Evolutionary conservation across 2,113 vertebrate species (phyloP).

Genomic region (Brachionichthys hirsutus): DNA sequence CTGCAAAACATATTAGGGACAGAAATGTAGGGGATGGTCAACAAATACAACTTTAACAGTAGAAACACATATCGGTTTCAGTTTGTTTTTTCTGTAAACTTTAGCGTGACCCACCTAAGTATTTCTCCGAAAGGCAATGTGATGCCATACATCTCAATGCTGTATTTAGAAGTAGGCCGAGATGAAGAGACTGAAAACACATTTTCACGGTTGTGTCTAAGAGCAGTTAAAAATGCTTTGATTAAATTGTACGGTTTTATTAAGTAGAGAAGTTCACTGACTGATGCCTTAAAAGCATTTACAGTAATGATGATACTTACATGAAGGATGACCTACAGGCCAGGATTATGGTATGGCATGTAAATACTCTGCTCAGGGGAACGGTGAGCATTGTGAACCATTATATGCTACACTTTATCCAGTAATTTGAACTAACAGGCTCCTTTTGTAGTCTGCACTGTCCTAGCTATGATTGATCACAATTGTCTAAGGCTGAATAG

Average conservation of each 20-base stretch:
- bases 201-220: no score
- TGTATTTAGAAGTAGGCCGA: no score
- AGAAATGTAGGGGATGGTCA: no score
- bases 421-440: slow-evolving; percentile 16
- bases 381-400: slow-evolving; percentile 20
- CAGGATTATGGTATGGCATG: slow-evolving; percentile 18
- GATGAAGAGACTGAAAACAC: no score
- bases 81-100: not conserved
- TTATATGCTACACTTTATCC: slow-evolving; percentile 26
- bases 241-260: not conserved
- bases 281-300: not conserved
- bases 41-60: not conserved
- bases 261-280: not conserved
- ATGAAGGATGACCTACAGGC: slow-evolving; percentile 22
- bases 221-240: not conserved
- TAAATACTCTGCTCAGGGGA: slow-evolving; percentile 19
- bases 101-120: no score
- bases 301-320: not conserved
- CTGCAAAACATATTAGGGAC: no score
- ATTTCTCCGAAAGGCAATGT: no score
- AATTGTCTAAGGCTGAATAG: slow-evolving; percentile 56
- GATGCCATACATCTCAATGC: no score
- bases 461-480: slow-evolving; percentile 71
- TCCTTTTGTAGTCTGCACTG: slow-evolving; percentile 35
- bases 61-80: not conserved